Evolutionary conservation across 2,797 vertebrate species (phyloP), one percentile per base, ranked within the genome.

Genomic region (Clarias pachynema): DNA sequence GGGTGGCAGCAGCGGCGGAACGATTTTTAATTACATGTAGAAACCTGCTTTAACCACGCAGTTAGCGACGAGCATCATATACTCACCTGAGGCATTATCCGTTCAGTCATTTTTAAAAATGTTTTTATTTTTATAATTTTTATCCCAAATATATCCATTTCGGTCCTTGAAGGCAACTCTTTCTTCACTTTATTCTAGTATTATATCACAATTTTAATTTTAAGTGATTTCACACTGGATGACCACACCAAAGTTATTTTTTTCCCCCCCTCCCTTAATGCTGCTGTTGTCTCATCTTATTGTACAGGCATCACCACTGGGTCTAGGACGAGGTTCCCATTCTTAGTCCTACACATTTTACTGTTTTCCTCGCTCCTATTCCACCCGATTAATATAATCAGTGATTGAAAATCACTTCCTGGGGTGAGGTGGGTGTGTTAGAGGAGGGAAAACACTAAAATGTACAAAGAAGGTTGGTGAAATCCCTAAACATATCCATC

Each of bases 191-290:
- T 5, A 3, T 59, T 5, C 14, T 78, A 14, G 60, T 22, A 15
- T 62, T 59, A 24, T 60, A 60, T 78, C 57, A 24, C 57, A 24
- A 4, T 78, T 44, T 44, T 10, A 44, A 10, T 44, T 44, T 44
- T 22, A 37, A 1, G 4, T 37, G 29, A 59, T 78, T 78, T 60
- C 29, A 78, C 75, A 78, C 75, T 78, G 57, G 75, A 63, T 79
- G 40, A 40, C 24, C n/a, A n/a, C 57, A 62, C 75, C 53, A 60
- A 59, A 4, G 1, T 56, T 56, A 29, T 20, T 29, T 6, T 20
- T 29, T 6, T 22, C 29, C 14, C 4, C 1, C 9, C 44, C 9
- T 2, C 44, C 9, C 44, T 44, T 44, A 37, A 60, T 16, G 29
- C 29, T 62, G 77, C 34, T 16, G 77, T 31, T 79, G 77, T 62